Evolutionary conservation across 2,888 invertebrate species (phyloP), one percentile per base, ranked within the genome.

Genomic region (Drosophila birchii): DNA sequence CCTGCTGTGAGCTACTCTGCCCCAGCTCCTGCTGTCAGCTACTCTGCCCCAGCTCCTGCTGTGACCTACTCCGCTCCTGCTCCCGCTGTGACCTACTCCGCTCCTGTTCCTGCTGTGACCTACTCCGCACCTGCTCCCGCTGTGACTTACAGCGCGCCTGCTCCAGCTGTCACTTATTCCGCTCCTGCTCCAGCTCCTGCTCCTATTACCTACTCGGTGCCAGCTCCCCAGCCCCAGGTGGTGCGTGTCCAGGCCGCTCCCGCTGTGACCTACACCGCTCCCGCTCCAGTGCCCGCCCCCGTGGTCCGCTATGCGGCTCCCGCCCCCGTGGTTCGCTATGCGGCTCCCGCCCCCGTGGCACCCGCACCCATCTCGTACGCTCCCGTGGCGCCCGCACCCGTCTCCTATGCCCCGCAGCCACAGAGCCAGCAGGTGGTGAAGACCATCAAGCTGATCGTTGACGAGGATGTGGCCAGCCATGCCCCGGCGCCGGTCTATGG

Each of bases 401-500:
- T 59, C 6, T 54, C 66, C 16, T 63, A 63, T 8, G 47, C 59
- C 12, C 56, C 60, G 18, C 38, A 55, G 36, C 80, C 81, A 2
- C 76, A 75, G 41, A 58, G 74, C 20, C 79, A 81, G 54, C 89
- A 90, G 62, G 67, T 76, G 36, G 88, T 91, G 43, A 91, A 91
- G 76, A 90, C 90, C 56, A 83, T 90, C 49, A 88, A 80, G 61
- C 59, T 90, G 38, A 85, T 90, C 47, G 82, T 90, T 8, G 90
- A 90, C 55, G 86, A 79, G 58, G 78, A 76, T 18, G 75, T 68
- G 47, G 67, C 54, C 20, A 60, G 53, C n/a, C 76, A 56, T 23
- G 76, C 78, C 45, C 84, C 84, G 32, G 79, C 80, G 11, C 77
- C 76, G 2, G 68, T 76, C 6, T 91, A 91, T 34, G 90, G 86